A percentile compares a stretch with the other conserved stretches of the same genome.
phyloP scores from a whole-genome alignment of 2,888 invertebrate species.

The Noctua pronuba region DNA sequence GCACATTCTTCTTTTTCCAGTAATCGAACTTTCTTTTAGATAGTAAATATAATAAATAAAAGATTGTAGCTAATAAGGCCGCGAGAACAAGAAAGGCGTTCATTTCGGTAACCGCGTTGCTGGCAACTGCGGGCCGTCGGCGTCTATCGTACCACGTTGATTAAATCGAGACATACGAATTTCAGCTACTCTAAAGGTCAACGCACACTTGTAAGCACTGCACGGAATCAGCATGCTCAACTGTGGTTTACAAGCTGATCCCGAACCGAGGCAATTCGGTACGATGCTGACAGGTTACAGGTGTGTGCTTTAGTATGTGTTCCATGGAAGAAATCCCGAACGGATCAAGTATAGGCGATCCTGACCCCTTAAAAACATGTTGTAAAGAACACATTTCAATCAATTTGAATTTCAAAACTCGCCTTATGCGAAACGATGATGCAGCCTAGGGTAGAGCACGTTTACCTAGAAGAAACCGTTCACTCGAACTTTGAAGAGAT shows the following conservation, averaged over 20 bases:
- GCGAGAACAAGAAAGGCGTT: constrained; percentile 19
- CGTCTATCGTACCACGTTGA: background rate
- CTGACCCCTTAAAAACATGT: too few relatives aligned
- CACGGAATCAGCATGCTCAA: background rate
- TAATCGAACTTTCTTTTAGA: constrained; percentile 64
- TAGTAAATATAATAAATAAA: constrained; percentile 51
- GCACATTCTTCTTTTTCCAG: constrained; percentile 74
- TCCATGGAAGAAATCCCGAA: too few relatives aligned
- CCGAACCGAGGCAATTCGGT: background rate
- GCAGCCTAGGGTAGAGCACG: too few relatives aligned
- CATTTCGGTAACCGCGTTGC: constrained; percentile 23
- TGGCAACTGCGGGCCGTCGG: constrained; percentile 7
- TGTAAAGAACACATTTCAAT: too few relatives aligned
- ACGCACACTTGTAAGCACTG: background rate
- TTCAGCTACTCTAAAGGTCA: background rate
- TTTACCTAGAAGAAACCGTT: too few relatives aligned
- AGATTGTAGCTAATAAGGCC: constrained; percentile 13
- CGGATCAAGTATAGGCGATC: too few relatives aligned
- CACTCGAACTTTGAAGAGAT: too few relatives aligned
- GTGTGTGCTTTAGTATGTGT: too few relatives aligned
- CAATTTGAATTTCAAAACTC: too few relatives aligned
- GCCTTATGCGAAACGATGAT: too few relatives aligned
- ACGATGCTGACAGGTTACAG: background rate
- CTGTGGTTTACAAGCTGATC: background rate
- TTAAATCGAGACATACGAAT: background rate